Conservation (phyloP, 1,140 invertebrate genomes). For the Uloborus diversus region DNA sequence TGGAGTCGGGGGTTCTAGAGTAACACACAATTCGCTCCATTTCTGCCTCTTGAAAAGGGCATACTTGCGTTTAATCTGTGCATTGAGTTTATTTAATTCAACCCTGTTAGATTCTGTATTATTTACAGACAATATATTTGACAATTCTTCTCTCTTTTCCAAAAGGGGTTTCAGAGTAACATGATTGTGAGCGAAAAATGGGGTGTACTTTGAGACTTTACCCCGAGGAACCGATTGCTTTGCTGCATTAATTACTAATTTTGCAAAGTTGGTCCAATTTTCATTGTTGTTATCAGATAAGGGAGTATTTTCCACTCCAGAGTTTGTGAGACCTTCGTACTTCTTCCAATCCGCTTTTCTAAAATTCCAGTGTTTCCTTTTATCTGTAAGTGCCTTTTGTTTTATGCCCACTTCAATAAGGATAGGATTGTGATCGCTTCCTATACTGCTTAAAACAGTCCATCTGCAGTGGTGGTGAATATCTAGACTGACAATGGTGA, state of each 20-base stretch:
- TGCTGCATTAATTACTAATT: background rate
- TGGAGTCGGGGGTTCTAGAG: constrained; percentile 1
- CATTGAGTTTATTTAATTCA: constrained; percentile 3
- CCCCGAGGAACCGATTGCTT: background rate
- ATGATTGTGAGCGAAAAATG: background rate
- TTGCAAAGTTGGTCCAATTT: background rate
- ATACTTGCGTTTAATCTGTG: constrained; percentile 2
- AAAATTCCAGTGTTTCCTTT: background rate
- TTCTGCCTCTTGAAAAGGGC: background rate
- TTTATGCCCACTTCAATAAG: background rate
- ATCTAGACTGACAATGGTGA: background rate
- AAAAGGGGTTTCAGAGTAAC: background rate
- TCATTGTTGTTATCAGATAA: background rate
- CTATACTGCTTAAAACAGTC: background rate
- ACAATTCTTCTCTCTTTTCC: background rate
- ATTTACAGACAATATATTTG: background rate
- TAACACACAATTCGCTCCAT: constrained; percentile 6
- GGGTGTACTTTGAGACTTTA: too few species aligned
- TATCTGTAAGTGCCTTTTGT: background rate
- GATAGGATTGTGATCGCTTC: constrained; percentile 1
- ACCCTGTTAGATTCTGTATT: background rate
- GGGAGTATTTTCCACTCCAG: background rate
- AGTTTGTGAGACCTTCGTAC: background rate
- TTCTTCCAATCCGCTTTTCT: background rate
- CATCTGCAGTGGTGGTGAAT: background rate